phyloP scores from a whole-genome alignment of 2,797 vertebrate species.

The Sebastes alutus region DNA sequence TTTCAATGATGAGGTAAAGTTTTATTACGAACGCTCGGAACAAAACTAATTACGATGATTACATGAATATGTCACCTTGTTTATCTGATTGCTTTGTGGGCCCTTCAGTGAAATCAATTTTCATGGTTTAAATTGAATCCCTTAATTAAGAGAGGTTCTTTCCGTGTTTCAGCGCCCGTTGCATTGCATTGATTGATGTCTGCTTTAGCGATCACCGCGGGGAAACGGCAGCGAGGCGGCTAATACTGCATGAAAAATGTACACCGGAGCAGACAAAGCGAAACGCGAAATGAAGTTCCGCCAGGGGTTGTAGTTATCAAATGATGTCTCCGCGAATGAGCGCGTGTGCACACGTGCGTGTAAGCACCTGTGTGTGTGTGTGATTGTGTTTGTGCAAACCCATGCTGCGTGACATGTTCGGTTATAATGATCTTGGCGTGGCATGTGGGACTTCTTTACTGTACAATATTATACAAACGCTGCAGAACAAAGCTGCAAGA shows the following conservation, averaged over 20 bases:
- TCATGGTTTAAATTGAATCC: conserved; percentile 65
- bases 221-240: conserved; percentile 12
- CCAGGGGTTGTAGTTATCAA: conserved; percentile 25
- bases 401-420: neutral
- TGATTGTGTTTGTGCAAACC: conserved; percentile 9
- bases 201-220: conserved; percentile 45
- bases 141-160: conserved; percentile 63
- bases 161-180: conserved; percentile 38
- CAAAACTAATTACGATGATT: conserved; percentile 57
- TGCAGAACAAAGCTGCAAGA: neutral
- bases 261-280: conserved; percentile 16
- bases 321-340: neutral
- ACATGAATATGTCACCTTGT: conserved; percentile 62
- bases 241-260: conserved; percentile 35
- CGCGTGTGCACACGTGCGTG: neutral
- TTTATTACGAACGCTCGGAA: conserved; percentile 16
- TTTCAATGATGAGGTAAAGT: conserved; percentile 18
- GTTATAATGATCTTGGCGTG: neutral
- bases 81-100: conserved; percentile 61
- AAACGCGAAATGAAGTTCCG: conserved; percentile 17
- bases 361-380: conserved; percentile 10
- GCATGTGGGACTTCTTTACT: neutral
- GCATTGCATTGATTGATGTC: conserved; percentile 58
- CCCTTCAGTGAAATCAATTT: conserved; percentile 68
- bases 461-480: neutral